Evolutionary conservation across 2,113 vertebrate genomes (phyloP), one percentile per base, ranked within the genome.

Genomic region (Mesembrinibis cayennensis): DNA sequence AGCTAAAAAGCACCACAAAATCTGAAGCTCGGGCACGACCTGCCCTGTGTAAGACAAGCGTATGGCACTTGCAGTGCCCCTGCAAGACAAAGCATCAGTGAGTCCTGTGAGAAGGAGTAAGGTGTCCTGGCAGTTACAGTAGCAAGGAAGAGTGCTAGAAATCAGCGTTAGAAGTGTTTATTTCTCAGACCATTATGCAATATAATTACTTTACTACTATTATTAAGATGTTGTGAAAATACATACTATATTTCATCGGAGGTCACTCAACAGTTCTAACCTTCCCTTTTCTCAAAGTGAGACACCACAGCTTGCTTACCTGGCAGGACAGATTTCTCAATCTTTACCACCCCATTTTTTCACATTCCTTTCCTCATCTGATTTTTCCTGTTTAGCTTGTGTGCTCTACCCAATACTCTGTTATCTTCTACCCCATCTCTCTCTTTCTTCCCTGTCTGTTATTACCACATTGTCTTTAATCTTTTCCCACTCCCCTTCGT

Each of bases 391-490:
- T 74, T 94, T 21, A 77, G 61, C 91, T 85, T 82, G 74, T 71
- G 63, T 49, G 36, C 81, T 94, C 74, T 95, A 70, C 55, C 53
- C 40, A 79, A 29, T 44, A 53, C n/a, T 53, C 18, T 70, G 26
- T 66, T 94, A 97, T 94, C 96, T 95, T 71, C 82, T 49, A 85
- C 29, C 61, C 32, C 81, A 95, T 86, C 94, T 97, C 95, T 86
- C 58, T 77, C 56, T 38, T 32, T 65, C 56, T 93, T 91, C 93
- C 62, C 87, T 82, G 52, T 10, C 61, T 93, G 56, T 71, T 85
- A 79, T 95, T 95, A 74, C 87, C 71, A 27, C 50, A 36, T 16
- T 86, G 62, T 80, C 74, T 96, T 95, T 91, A 61, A 95, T 89
- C 66, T 80, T 79, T 66, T 69, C 38, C 89, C 3, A 4, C 45